Percentiles rank a stretch among this genome's conserved stretches.
These are phyloP conservation scores for Clarias gariepinus DNA, from an alignment of 2,113 vertebrate species.

Conservation along the genomic window DNA sequence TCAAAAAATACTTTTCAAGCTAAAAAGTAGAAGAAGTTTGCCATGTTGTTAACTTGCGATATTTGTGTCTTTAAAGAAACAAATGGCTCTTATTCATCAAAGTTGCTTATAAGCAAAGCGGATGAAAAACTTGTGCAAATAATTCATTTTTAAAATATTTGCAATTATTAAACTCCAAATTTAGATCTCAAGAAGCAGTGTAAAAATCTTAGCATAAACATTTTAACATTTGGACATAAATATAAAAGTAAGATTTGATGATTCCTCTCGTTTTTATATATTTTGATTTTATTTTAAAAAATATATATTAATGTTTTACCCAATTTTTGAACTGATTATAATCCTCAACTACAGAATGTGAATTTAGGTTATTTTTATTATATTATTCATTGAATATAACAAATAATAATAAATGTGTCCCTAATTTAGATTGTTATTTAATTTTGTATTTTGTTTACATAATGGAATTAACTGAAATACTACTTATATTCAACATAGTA, in stretches of 20 bases:
- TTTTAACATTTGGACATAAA: background rate
- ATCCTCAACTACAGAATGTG: background rate
- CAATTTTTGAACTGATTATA: background rate
- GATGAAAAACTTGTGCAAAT: background rate
- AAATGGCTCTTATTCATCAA: conserved; percentile 6
- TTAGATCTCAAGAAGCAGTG: background rate
- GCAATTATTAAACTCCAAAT: background rate
- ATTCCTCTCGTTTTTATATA: too few species aligned
- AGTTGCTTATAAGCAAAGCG: background rate
- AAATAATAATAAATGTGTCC: too few species aligned
- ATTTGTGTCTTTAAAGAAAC: conserved; percentile 11
- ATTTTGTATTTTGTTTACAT: background rate
- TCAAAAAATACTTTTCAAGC: background rate
- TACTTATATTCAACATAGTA: background rate
- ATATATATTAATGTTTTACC: too few species aligned
- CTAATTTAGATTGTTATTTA: too few species aligned
- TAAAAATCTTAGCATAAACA: background rate
- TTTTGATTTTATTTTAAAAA: background rate
- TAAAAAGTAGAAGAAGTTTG: conserved; percentile 3
- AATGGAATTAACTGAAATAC: background rate
- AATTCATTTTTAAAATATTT: background rate
- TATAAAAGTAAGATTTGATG: background rate
- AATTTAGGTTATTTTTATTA: background rate
- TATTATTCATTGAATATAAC: background rate
- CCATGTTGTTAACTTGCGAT: conserved; percentile 39